Conservation (phyloP, 2,797 vertebrate genomes). For the Cheirogaleus major region DNA sequence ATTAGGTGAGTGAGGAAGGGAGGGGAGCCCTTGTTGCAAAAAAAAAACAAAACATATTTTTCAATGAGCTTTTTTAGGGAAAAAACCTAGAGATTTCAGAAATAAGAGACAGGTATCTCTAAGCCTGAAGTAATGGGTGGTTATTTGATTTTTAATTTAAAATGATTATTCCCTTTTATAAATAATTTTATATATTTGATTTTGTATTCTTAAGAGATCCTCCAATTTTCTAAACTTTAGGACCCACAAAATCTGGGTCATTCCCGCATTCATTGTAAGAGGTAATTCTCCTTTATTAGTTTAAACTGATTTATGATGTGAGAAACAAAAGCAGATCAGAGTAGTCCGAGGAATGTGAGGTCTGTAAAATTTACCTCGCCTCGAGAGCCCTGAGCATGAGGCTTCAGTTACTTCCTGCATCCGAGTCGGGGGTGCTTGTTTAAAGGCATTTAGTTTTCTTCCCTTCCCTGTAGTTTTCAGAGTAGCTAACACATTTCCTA, state of each 20-base stretch:
- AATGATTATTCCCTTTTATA: background rate
- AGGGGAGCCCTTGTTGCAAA: background rate
- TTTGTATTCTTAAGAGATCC: background rate
- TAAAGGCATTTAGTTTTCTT: background rate
- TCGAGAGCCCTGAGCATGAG: no score
- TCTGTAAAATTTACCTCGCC: background rate
- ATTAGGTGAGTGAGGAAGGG: background rate
- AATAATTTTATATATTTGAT: background rate
- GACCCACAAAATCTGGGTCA: background rate
- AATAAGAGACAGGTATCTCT: background rate
- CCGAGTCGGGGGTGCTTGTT: background rate
- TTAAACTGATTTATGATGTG: background rate
- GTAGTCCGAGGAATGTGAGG: background rate
- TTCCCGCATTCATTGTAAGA: background rate
- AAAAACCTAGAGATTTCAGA: background rate
- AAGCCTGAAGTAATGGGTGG: background rate
- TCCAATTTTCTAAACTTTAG: background rate
- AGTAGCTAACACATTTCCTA: background rate
- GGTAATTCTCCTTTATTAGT: background rate
- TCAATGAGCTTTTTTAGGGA: background rate
- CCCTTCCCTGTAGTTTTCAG: background rate
- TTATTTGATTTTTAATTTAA: constrained; percentile 33
- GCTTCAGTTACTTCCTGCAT: background rate
- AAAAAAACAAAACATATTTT: background rate
- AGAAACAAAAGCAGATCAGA: background rate